These are phyloP conservation scores for Misgurnus anguillicaudatus DNA, from an alignment of 2,113 vertebrate species.

Conservation along the genomic window DNA sequence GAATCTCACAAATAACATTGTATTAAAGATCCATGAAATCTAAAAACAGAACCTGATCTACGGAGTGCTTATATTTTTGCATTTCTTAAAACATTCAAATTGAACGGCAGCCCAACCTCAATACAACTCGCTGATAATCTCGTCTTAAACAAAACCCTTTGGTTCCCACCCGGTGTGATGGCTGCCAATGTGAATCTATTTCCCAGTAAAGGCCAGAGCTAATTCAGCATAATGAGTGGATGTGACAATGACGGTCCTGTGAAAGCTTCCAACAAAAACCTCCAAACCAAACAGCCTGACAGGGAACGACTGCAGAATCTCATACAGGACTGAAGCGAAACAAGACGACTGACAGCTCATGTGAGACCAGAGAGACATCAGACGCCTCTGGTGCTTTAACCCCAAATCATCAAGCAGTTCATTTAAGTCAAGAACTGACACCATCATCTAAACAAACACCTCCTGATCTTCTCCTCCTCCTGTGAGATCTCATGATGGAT, in stretches of 20 bases:
- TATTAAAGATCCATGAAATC: no score
- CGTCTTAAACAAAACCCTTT: conserved; percentile 12
- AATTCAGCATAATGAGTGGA: conserved; percentile 29
- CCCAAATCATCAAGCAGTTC: background rate
- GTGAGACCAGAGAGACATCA: background rate
- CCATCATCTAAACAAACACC: no score
- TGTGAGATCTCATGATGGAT: no score
- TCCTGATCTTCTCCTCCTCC: no score
- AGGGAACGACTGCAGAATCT: background rate
- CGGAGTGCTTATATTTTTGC: no score
- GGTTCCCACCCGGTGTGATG: background rate
- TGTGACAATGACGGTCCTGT: conserved; percentile 25
- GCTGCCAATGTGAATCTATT: background rate
- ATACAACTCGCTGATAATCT: background rate
- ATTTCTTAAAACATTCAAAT: background rate
- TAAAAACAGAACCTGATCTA: background rate
- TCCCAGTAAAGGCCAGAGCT: background rate
- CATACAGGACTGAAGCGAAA: background rate
- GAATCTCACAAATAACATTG: no score
- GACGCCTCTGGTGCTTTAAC: background rate
- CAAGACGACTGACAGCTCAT: background rate
- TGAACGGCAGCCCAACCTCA: background rate
- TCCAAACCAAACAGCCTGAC: background rate
- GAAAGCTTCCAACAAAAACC: conserved; percentile 20
- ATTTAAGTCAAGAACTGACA: no score